Conservation (phyloP, 2,113 vertebrate genomes). For the Gambusia affinis region DNA sequence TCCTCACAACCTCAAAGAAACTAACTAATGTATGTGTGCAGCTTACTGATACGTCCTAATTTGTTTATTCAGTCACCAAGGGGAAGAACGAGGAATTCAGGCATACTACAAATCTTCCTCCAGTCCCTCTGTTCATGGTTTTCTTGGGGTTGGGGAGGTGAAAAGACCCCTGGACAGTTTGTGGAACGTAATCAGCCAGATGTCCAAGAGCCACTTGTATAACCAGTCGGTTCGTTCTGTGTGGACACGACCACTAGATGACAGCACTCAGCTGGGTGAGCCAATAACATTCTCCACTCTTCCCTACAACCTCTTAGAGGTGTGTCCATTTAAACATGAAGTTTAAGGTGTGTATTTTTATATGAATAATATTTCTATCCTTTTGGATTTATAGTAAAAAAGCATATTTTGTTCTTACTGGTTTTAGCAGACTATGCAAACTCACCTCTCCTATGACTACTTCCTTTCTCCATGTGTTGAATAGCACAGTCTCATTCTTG, state of each 20-base stretch:
- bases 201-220: slow-evolving; percentile 86
- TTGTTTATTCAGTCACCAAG: slow-evolving; percentile 82
- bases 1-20: background rate
- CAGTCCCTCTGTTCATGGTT: slow-evolving; percentile 86
- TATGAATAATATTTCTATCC: background rate
- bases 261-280: slow-evolving; percentile 89
- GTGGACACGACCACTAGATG: slow-evolving; percentile 87
- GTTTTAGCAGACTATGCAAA: slow-evolving; percentile 19
- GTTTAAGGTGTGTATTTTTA: no score
- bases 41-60: background rate
- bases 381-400: slow-evolving; percentile 40
- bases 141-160: slow-evolving; percentile 89
- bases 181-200: slow-evolving; percentile 87
- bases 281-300: background rate
- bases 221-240: slow-evolving; percentile 86
- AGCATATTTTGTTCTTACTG: slow-evolving; percentile 39
- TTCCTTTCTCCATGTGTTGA: slow-evolving; percentile 39
- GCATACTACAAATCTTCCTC: slow-evolving; percentile 89
- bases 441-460: slow-evolving; percentile 27
- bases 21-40: background rate
- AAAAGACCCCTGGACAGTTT: slow-evolving; percentile 82
- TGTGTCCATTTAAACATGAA: background rate
- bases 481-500: slow-evolving; percentile 44
- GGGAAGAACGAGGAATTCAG: slow-evolving; percentile 86
- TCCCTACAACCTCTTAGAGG: background rate